Evolutionary conservation across 2,797 vertebrate species (phyloP).

Genomic region (Poeciliopsis infans): DNA sequence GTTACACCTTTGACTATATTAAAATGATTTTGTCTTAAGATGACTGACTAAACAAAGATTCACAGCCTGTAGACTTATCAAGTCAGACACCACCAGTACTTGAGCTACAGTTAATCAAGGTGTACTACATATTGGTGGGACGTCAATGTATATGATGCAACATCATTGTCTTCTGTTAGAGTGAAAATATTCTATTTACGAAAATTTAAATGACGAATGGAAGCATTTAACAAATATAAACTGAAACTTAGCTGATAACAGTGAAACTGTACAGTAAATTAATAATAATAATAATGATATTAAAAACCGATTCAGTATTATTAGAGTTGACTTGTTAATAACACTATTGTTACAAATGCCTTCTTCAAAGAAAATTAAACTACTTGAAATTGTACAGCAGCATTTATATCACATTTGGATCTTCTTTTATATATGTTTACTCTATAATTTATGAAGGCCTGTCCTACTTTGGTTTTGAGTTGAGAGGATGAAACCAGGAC

Average conservation of each 20-base stretch:
- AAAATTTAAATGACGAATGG: neutral
- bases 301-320: neutral
- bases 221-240: neutral
- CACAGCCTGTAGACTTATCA: neutral
- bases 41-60: neutral
- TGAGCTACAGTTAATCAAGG: neutral
- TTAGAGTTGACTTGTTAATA: conserved; percentile 42
- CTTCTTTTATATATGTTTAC: conserved; percentile 55
- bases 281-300: neutral
- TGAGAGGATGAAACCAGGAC: conserved; percentile 26
- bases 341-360: conserved; percentile 36
- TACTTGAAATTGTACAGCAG: conserved; percentile 54
- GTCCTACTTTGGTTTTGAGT: conserved; percentile 60
- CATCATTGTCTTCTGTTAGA: neutral
- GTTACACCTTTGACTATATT: neutral
- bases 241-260: neutral
- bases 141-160: neutral
- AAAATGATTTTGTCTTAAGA: neutral
- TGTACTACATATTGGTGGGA: neutral
- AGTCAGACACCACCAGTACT: neutral
- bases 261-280: neutral
- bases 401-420: conserved; percentile 64
- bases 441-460: conserved; percentile 66
- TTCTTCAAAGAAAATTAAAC: conserved; percentile 38
- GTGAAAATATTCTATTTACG: neutral